A percentile compares a stretch with the other conserved stretches of the same genome.
Evolutionary conservation across 2,797 vertebrate species (phyloP).

Genomic region (Crax fasciolata): DNA sequence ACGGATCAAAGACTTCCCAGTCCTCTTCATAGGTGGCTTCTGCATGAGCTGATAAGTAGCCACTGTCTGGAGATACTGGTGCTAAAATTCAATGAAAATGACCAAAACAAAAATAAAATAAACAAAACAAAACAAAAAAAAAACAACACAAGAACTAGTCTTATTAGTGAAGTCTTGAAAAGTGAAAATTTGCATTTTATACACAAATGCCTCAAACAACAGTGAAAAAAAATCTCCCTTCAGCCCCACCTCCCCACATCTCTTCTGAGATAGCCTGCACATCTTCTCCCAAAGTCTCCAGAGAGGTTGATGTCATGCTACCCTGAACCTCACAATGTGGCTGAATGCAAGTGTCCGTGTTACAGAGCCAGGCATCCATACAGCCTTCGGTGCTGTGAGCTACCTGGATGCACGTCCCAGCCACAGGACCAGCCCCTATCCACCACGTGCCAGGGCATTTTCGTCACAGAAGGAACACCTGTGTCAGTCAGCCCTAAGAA

Average conservation of each 20-base stretch:
- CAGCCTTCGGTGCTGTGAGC: rapidly evolving
- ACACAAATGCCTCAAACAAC: rapidly evolving
- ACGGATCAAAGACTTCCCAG: conserved; percentile 99
- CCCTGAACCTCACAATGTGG: rapidly evolving
- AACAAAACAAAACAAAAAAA: conserved; percentile 45
- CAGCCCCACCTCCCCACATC: rapidly evolving
- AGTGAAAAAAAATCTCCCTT: rapidly evolving
- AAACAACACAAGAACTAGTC: conserved; percentile 53
- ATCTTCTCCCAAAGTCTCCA: not conserved
- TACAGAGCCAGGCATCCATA: not conserved
- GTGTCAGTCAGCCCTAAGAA: not conserved
- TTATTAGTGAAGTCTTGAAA: conserved; percentile 51
- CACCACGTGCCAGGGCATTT: not conserved
- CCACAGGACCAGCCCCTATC: not conserved
- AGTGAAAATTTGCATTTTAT: not conserved
- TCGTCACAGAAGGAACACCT: not conserved
- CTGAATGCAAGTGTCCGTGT: rapidly evolving
- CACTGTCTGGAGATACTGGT: conserved; percentile 92
- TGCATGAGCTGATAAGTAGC: conserved; percentile 92
- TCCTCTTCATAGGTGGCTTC: conserved; percentile 98
- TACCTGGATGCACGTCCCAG: rapidly evolving
- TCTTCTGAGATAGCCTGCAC: not conserved
- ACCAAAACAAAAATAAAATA: conserved; percentile 57
- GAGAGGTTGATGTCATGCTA: rapidly evolving
- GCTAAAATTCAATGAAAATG: conserved; percentile 81